Percentiles rank a stretch among this genome's conserved stretches.
These are phyloP conservation scores for Cataglyphis cursor DNA, from an alignment of 2,888 invertebrate species.

Conservation along the genomic window DNA sequence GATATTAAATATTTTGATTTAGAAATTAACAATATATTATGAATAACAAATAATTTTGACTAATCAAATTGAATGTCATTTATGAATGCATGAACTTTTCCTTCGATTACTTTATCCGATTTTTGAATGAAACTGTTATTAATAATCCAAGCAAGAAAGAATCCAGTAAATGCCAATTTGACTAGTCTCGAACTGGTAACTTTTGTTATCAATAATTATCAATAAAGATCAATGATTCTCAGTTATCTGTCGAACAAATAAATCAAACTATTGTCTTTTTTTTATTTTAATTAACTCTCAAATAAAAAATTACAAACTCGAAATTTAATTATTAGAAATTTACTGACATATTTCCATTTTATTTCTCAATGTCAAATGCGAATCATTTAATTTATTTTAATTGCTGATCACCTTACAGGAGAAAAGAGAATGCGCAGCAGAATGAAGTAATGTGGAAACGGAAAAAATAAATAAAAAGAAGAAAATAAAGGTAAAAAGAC, in stretches of 20 bases:
- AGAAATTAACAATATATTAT: not conserved
- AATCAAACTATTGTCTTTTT: not conserved
- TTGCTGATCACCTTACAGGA: conserved; percentile 34
- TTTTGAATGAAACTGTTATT: not conserved
- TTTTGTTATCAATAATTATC: not conserved
- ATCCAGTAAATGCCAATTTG: not conserved
- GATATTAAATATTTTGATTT: not conserved
- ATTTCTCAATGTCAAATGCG: not conserved
- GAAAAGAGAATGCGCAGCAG: not conserved
- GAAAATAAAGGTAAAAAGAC: conserved; percentile 2
- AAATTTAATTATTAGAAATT: not conserved
- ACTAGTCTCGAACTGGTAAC: not conserved
- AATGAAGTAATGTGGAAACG: not conserved
- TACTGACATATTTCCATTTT: not conserved
- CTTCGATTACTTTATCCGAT: not conserved
- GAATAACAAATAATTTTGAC: not conserved
- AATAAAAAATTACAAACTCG: not conserved
- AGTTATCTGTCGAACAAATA: not conserved
- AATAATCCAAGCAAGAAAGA: not conserved
- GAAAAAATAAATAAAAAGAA: not conserved
- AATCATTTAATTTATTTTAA: not conserved
- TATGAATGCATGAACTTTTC: conserved; percentile 11
- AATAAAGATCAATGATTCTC: conserved; percentile 7
- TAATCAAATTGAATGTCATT: not conserved
- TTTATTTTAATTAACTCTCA: not conserved